Evolutionary conservation across 2,797 vertebrate species (phyloP).

Genomic region (Phyllotis vaccarum): DNA sequence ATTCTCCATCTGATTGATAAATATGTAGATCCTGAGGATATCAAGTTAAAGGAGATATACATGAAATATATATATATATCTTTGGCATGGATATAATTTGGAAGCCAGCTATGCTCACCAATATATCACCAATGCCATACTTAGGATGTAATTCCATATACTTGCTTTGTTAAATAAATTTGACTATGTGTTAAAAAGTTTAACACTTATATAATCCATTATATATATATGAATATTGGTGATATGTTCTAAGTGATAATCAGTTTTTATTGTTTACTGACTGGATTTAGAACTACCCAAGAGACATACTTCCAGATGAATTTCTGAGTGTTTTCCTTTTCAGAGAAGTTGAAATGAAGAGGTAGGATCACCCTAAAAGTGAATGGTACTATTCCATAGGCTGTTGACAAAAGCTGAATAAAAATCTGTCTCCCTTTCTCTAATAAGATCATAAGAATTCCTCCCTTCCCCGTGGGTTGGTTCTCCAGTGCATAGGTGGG

Average conservation of each 20-base stretch:
- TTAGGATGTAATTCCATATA: background rate
- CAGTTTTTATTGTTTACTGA: background rate
- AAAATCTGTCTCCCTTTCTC: background rate
- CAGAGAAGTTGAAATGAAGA: background rate
- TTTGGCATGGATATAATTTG: background rate
- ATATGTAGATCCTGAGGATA: slow-evolving; percentile 14
- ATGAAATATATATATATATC: background rate
- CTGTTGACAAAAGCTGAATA: background rate
- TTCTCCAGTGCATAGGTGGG: background rate
- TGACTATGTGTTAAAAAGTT: slow-evolving; percentile 10
- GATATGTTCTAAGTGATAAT: background rate
- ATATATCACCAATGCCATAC: background rate
- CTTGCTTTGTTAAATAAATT: slow-evolving; percentile 16
- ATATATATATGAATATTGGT: background rate
- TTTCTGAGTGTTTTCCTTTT: background rate
- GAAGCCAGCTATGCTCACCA: background rate
- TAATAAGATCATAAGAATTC: background rate
- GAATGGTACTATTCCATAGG: background rate
- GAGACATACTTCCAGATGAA: background rate
- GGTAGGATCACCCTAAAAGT: background rate
- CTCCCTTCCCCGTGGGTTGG: background rate
- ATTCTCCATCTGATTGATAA: slow-evolving; percentile 15
- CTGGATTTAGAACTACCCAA: background rate
- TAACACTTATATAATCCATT: background rate
- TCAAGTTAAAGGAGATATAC: background rate